phyloP scores from a whole-genome alignment of 2,113 vertebrate species.

The Passer domesticus region DNA sequence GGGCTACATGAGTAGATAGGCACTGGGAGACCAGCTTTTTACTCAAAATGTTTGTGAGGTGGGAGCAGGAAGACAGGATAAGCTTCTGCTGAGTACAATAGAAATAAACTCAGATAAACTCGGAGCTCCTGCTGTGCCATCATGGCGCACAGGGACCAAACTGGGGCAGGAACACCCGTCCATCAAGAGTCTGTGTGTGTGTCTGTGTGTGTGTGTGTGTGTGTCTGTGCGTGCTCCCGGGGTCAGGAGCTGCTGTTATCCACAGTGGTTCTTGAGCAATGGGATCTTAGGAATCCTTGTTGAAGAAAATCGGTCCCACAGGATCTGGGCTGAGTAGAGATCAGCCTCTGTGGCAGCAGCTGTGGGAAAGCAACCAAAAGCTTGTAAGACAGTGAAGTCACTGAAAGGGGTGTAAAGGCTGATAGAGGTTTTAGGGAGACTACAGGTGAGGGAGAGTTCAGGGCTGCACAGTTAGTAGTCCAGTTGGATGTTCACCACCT shows the following conservation, averaged over 20 bases:
- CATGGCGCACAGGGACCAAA: background rate
- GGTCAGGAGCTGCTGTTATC: background rate
- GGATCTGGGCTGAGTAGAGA: background rate
- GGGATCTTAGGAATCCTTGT: background rate
- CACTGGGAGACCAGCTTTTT: background rate
- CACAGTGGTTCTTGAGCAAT: background rate
- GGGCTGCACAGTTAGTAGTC: accelerated
- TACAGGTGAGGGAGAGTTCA: background rate
- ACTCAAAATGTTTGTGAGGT: background rate
- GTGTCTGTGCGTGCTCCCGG: background rate
- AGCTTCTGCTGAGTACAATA: background rate
- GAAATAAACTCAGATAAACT: background rate
- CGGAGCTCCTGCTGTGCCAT: background rate
- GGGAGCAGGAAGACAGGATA: accelerated
- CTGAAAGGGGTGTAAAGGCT: background rate
- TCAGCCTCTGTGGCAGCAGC: background rate
- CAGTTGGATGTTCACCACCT: background rate
- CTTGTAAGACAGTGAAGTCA: background rate
- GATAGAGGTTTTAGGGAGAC: background rate
- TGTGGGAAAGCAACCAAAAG: background rate
- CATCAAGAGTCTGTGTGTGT: accelerated
- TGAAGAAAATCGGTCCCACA: background rate
- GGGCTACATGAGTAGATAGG: background rate
- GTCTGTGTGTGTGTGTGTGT: too few relatives aligned
- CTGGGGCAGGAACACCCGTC: background rate